Evolutionary conservation across 2,888 invertebrate species (phyloP), one percentile per base, ranked within the genome.

Genomic region (Phlogophora meticulosa): DNA sequence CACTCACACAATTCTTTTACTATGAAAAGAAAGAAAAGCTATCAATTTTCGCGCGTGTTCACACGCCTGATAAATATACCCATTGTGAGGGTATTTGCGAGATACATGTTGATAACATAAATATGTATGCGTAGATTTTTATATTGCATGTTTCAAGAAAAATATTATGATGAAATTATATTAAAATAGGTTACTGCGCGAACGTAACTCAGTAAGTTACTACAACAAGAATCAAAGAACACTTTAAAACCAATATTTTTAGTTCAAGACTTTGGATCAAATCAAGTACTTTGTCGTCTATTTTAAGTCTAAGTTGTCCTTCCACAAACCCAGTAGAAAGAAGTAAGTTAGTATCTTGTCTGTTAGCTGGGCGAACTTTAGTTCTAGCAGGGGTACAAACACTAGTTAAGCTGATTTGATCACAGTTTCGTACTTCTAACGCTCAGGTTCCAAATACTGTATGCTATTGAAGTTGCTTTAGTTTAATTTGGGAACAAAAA

Each of bases 21-120:
- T 80, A 70, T 81, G 76, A 84, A 84, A 85, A 73, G 75, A 84
- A 87, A 82, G 76, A 83, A 85, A 88, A 81, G 64, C 84, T 83
- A 87, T 87, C 82, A 87, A 86, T 88, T 87, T 87, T 81, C 74
- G 59, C 60, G 59, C 55, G 36, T 70, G 67, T 63, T 63, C 57
- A 72, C 64, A 62, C 64, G 58, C 71, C 65, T 63, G 66, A 61
- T 69, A 60, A 60, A 67, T 63, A 61, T 56, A 66, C 62, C 51
- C 52, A 66, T 80, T 77, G 70, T 72, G 34, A 49, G 43, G 17
- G 32, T 65, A 69, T 66, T 66, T 51, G 34, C 45, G 57, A 52
- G 46, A 60, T 65, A 63, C 22, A 66, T 38, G 51, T 59, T 78
- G 36, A 59, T 78, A 72, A 56, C 42, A 22, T 61, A 43, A 76